Base-by-base conservation (phyloP, 2,888 invertebrate species). In the Gnatocerus cornutus region DNA sequence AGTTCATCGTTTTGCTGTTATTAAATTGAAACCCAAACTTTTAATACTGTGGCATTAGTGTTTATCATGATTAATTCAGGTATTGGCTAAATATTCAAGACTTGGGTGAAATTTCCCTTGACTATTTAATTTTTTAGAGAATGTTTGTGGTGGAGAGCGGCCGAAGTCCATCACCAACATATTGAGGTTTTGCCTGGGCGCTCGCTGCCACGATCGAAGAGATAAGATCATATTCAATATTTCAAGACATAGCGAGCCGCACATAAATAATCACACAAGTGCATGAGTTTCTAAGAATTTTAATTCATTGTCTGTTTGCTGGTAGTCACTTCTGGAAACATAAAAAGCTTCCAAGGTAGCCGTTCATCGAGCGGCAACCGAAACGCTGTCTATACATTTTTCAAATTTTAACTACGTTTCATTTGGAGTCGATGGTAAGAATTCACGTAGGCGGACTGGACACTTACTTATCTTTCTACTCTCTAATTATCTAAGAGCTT, bases 401-500 rank as follows among this genome's bases (percentile, higher is more conserved):
- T 77, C 74, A 75, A 76, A 77, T 74, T 76, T 77, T 71, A 76
- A 76, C 73, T 72, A 73, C 75, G 61, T 68, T 55, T 62, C 61
- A 67, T 33, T 59, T 52, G 55, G 46, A 68, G 53, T 68, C 68
- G 68, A 68, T 62, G 62, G 45, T 62, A 70, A 70, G 70, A 70
- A 70, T 70, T 70, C 66, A 77, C 74, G 78, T 78, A 73, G 78
- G 78, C 78, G 78, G 76, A 76, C 77, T 74, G 76, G 76, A 75
- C 76, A 75, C 76, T 75, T 80, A 82, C 80, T 80, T 82, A 81
- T 81, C 81, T 78, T 74, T 79, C 81, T 80, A 79, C 82, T 81
- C 80, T 81, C 81, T 81, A 82, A 82, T 82, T 82, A 82, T 82
- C 82, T 81, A 78, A 80, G 79, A 81, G 80, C 81, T 80, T 81